phyloP scores from a whole-genome alignment of 2,888 invertebrate genomes.

The Epirrhoe tristata region DNA sequence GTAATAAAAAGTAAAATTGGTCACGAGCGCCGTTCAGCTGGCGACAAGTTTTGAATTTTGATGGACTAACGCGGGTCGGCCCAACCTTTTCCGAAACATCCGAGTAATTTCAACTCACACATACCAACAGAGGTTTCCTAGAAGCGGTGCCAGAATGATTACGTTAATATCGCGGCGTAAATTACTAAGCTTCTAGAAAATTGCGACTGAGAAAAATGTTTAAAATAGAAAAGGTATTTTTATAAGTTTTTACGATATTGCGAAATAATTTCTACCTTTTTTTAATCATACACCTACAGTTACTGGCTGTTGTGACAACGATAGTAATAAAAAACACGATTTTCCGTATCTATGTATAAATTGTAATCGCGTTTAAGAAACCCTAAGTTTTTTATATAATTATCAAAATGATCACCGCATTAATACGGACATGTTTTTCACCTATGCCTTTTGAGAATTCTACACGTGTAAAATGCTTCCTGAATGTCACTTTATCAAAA shows the following conservation, averaged over 20 bases:
- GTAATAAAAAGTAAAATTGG: conserved; percentile 59
- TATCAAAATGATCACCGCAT: too few species aligned
- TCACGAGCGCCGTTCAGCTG: conserved; percentile 54
- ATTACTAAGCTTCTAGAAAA: background rate
- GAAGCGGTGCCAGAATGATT: conserved; percentile 1
- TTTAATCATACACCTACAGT: too few species aligned
- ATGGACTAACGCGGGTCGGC: conserved; percentile 40
- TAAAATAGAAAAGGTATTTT: too few species aligned
- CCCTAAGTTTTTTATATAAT: too few species aligned
- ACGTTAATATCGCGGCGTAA: background rate
- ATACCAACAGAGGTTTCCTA: conserved; percentile 18
- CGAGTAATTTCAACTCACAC: conserved; percentile 39
- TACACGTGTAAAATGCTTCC: conserved; percentile 14
- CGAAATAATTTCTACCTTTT: too few species aligned
- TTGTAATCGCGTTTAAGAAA: too few species aligned
- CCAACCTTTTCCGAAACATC: conserved; percentile 38
- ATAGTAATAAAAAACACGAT: too few species aligned
- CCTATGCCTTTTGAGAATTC: too few species aligned
- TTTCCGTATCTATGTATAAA: too few species aligned
- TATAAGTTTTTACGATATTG: too few species aligned
- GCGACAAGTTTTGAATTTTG: conserved; percentile 62
- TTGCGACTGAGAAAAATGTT: background rate
- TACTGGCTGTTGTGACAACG: too few species aligned
- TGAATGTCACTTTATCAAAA: conserved; percentile 21
- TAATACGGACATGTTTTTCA: too few species aligned